A percentile compares a stretch with the other conserved stretches of the same genome.
phyloP scores from a whole-genome alignment of 2,113 vertebrate genomes.

The Actenoides lindsayi region DNA sequence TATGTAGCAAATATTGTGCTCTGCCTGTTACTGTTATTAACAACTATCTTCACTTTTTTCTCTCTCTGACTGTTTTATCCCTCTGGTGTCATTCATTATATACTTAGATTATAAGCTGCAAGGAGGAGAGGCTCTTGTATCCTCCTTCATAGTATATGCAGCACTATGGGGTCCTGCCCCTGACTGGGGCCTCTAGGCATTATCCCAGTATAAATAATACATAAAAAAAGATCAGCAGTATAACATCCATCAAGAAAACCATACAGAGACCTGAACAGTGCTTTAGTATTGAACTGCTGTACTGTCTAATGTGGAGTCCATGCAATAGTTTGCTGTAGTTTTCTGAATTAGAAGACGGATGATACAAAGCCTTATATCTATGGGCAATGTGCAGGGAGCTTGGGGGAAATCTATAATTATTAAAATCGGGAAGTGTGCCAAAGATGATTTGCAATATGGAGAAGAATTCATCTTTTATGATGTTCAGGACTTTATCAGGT shows the following conservation, averaged over 20 bases:
- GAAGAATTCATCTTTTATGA: slow-evolving; percentile 40
- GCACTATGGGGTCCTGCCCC: not conserved
- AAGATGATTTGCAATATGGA: not conserved
- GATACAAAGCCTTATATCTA: not conserved
- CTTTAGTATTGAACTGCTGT: not conserved
- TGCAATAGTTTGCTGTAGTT: not conserved
- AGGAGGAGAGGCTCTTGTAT: not conserved
- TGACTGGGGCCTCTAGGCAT: slow-evolving; percentile 5
- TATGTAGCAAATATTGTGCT: not conserved
- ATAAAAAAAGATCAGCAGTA: slow-evolving; percentile 44
- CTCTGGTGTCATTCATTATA: not conserved
- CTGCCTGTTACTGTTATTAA: not conserved
- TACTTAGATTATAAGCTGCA: not conserved
- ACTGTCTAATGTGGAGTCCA: not conserved
- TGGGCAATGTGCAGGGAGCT: not conserved
- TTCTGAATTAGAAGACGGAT: not conserved
- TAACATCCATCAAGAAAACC: not conserved
- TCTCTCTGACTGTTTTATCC: not conserved
- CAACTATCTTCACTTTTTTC: not conserved
- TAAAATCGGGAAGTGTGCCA: not conserved
- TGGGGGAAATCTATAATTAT: not conserved
- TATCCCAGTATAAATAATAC: slow-evolving; percentile 48
- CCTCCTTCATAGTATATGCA: not conserved
- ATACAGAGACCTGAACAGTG: not conserved
- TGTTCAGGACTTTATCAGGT: slow-evolving; percentile 9